phyloP scores from a whole-genome alignment of 1,140 invertebrate genomes.

The Calliphora vicina region DNA sequence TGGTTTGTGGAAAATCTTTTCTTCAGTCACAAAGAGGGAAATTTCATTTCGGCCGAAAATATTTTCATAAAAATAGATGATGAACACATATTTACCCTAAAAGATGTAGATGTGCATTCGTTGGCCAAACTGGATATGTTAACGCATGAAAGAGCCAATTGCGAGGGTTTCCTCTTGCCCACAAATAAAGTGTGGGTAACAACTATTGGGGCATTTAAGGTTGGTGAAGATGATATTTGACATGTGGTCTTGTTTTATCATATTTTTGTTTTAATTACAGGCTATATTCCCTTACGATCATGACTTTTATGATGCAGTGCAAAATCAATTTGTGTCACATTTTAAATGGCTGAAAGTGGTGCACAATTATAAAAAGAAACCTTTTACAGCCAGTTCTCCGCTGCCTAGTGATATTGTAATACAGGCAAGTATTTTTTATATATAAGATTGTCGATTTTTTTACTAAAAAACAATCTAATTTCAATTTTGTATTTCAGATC shows the following conservation, averaged over 20 bases:
- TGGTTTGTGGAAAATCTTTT: constrained; percentile 65
- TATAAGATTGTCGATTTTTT: too few species aligned
- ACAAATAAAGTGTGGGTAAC: constrained; percentile 80
- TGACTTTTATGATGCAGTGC: constrained; percentile 90
- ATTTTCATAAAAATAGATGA: constrained; percentile 74
- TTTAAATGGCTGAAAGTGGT: constrained; percentile 92
- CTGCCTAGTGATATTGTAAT: constrained; percentile 88
- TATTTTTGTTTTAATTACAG: constrained; percentile 53
- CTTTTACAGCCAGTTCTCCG: constrained; percentile 72
- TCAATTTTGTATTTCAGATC: constrained; percentile 65
- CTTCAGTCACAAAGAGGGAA: constrained; percentile 53
- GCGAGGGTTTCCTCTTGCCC: constrained; percentile 73
- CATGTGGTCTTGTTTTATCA: not conserved
- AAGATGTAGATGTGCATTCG: constrained; percentile 72
- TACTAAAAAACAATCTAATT: too few species aligned
- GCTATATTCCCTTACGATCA: constrained; percentile 92
- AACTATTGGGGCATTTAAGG: constrained; percentile 72
- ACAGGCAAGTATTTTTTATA: too few species aligned
- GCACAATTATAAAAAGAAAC: constrained; percentile 76
- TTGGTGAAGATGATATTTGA: not conserved
- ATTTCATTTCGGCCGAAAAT: constrained; percentile 58
- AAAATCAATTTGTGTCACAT: constrained; percentile 88
- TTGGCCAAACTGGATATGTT: constrained; percentile 70
- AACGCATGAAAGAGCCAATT: constrained; percentile 74
- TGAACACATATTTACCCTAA: constrained; percentile 78